Percentiles rank a stretch among this genome's conserved stretches.
phyloP scores from a whole-genome alignment of 1,140 invertebrate species.

The Saccostrea glomerata region DNA sequence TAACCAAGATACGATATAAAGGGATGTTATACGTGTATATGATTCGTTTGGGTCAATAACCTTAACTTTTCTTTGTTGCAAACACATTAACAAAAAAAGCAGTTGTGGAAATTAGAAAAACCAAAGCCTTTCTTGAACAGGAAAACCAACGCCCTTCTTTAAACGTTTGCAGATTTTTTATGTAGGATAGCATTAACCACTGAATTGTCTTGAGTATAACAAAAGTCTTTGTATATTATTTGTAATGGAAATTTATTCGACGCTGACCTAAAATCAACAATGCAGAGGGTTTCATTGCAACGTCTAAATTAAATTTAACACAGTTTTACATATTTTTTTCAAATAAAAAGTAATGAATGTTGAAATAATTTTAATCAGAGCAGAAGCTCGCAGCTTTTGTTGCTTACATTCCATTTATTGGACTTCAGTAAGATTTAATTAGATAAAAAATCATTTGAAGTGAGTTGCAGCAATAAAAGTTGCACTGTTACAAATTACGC shows the following conservation, averaged over 20 bases:
- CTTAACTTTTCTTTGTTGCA: neutral
- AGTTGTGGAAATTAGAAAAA: too few relatives aligned
- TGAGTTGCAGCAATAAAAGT: neutral
- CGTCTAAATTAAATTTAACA: slow-evolving; percentile 1
- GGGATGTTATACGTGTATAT: too few relatives aligned
- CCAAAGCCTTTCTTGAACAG: neutral
- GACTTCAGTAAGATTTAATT: neutral
- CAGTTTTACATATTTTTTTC: neutral
- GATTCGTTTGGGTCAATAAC: neutral
- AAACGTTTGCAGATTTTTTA: neutral
- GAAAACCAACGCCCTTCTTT: neutral
- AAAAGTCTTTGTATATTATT: neutral
- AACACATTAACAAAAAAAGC: neutral
- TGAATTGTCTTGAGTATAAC: neutral
- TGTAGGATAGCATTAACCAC: neutral
- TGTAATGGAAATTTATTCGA: slow-evolving; percentile 25
- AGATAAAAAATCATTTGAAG: neutral
- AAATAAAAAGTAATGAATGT: neutral
- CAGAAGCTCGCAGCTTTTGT: neutral
- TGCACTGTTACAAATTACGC: neutral
- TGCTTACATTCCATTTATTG: neutral
- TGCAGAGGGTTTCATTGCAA: neutral
- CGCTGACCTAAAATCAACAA: neutral
- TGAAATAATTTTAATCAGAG: neutral
- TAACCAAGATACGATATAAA: too few relatives aligned